Conservation (phyloP, 2,113 vertebrate genomes). For the Probosciger aterrimus region DNA sequence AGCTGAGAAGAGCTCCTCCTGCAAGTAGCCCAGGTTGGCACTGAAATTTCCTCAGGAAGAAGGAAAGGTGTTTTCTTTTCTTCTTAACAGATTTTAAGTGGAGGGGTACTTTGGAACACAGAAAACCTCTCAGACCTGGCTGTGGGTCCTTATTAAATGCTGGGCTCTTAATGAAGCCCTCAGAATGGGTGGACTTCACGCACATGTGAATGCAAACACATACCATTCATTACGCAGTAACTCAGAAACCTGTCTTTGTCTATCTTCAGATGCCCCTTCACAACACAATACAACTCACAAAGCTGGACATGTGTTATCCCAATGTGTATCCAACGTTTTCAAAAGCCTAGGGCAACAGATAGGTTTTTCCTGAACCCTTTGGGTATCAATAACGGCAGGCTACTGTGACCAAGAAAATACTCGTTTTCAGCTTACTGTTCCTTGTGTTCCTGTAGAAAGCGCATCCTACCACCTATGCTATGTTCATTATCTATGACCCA, state of each 20-base stretch:
- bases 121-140: neutral
- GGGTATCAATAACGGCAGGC: neutral
- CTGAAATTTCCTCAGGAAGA: neutral
- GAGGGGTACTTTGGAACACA: neutral
- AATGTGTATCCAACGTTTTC: neutral
- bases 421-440: neutral
- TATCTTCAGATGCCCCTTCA: neutral
- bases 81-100: neutral
- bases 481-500: accelerated
- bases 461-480: neutral
- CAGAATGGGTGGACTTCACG: neutral
- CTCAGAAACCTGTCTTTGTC: neutral
- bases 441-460: neutral
- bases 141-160: neutral
- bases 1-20: neutral
- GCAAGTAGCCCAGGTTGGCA: neutral
- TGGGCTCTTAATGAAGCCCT: neutral
- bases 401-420: neutral
- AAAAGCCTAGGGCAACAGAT: neutral
- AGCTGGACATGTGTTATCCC: neutral
- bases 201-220: accelerated
- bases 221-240: neutral
- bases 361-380: neutral
- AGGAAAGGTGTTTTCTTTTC: neutral
- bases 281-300: neutral